Conservation (phyloP, 2,888 invertebrate species). For the Antitype chi region DNA sequence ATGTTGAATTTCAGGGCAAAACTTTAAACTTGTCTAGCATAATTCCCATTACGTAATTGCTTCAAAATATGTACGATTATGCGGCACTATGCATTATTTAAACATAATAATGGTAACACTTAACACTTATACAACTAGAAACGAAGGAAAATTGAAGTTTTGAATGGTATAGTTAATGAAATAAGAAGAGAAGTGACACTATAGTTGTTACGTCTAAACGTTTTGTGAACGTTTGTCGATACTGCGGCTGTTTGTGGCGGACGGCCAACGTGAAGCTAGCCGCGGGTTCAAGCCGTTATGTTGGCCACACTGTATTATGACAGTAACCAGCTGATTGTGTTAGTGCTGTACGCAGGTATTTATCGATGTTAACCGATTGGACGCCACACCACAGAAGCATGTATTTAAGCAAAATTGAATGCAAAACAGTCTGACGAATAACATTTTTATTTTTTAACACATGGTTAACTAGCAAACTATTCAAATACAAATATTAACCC, state of each 20-base stretch:
- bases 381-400: rapidly evolving
- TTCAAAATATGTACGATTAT: slow-evolving; percentile 85
- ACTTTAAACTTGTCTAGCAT: slow-evolving; percentile 90
- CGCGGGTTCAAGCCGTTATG: slow-evolving; percentile 72
- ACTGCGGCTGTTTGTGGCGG: slow-evolving; percentile 88
- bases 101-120: slow-evolving; percentile 85
- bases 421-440: too few species aligned
- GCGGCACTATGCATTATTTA: slow-evolving; percentile 87
- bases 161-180: slow-evolving; percentile 86
- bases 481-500: too few species aligned
- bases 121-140: slow-evolving; percentile 88
- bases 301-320: slow-evolving; percentile 84
- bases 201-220: slow-evolving; percentile 88
- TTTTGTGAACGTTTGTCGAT: slow-evolving; percentile 90
- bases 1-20: slow-evolving; percentile 93
- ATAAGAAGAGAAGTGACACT: slow-evolving; percentile 88
- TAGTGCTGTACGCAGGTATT: slow-evolving; percentile 72
- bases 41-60: slow-evolving; percentile 91
- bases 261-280: slow-evolving; percentile 84
- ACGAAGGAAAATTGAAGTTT: slow-evolving; percentile 81
- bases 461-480: too few species aligned
- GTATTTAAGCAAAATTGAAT: background rate
- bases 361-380: slow-evolving; percentile 11
- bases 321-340: slow-evolving; percentile 86
- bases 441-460: too few species aligned